Percentiles rank a stretch among this genome's conserved stretches.
phyloP scores from a whole-genome alignment of 2,888 invertebrate species.

The Drosophila hamatofila region DNA sequence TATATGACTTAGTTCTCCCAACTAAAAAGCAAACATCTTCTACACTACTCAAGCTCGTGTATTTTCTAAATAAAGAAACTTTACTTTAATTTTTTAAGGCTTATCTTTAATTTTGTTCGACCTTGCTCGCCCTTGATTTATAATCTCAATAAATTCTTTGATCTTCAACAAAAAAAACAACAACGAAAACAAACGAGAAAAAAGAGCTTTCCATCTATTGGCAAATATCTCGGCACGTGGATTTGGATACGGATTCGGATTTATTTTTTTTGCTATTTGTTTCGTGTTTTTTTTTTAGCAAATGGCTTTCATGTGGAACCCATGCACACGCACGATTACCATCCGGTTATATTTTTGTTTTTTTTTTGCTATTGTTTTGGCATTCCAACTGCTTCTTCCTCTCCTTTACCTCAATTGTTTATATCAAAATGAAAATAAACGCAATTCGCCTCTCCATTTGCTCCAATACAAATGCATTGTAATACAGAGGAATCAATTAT shows the following conservation, averaged over 20 bases:
- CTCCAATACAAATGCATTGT: conserved; percentile 63
- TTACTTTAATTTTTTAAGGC: conserved; percentile 5
- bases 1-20: not conserved
- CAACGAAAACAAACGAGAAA: conserved; percentile 36
- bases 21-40: not conserved
- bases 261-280: conserved; percentile 14
- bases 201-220: conserved; percentile 64
- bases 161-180: conserved; percentile 62
- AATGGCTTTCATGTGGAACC: conserved; percentile 55
- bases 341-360: conserved; percentile 44
- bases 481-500: conserved; percentile 28
- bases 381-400: conserved; percentile 71
- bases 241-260: conserved; percentile 10
- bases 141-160: conserved; percentile 59
- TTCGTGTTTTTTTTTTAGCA: conserved; percentile 33
- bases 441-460: no score
- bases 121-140: conserved; percentile 75
- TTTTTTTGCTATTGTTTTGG: conserved; percentile 20
- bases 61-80: conserved; percentile 2
- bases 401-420: conserved; percentile 60
- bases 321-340: conserved; percentile 57
- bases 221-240: conserved; percentile 51
- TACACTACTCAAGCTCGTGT: conserved; percentile 1
- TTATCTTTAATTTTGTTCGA: conserved; percentile 28
- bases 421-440: conserved; percentile 77